Evolutionary conservation across 2,797 vertebrate genomes (phyloP), one percentile per base, ranked within the genome.

Genomic region (Luscinia megarhynchos): DNA sequence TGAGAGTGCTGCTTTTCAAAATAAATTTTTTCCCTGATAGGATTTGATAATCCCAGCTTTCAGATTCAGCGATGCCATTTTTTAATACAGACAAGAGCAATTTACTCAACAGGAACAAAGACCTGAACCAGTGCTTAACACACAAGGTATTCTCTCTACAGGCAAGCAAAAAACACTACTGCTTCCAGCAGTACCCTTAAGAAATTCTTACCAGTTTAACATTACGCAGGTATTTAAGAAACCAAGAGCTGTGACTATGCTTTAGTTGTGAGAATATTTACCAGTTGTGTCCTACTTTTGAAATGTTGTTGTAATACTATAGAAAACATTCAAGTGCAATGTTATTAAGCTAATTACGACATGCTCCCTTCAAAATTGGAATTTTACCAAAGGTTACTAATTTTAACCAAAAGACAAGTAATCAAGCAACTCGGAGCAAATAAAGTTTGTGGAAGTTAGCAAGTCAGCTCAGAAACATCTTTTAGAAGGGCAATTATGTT

Each of bases 401-500:
- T 93, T 95, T 94, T 88, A 90, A 95, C 58, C 51, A 81, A 83
- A 75, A 93, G 76, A 90, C 34, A 4, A 85, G n/a, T 69, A 58
- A 84, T 72, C 69, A 67, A 88, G 90, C 78, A 94, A 87, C 89
- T 62, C 14, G 1, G 48, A 90, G 92, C 91, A 95, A 96, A 90
- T 92, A 89, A 96, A 97, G 84, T 96, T 96, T 54, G 90, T 30
- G 74, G 27, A 48, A 90, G 95, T 95, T 72, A 84, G 90, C 90
- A 87, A 93, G 87, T 64, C 68, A 83, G 95, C 91, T 96, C 91
- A 93, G 91, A 96, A 96, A 90, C 24, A 9, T 40, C 74, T 91
- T 94, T 93, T 83, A 95, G 94, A 94, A 80, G 78, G 79, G 69
- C 84, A 97, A 93, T 96, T 94, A 94, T 21, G 70, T 90, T 97